Conservation (phyloP, 1,140 invertebrate species). For the Heterodera carotae region DNA sequence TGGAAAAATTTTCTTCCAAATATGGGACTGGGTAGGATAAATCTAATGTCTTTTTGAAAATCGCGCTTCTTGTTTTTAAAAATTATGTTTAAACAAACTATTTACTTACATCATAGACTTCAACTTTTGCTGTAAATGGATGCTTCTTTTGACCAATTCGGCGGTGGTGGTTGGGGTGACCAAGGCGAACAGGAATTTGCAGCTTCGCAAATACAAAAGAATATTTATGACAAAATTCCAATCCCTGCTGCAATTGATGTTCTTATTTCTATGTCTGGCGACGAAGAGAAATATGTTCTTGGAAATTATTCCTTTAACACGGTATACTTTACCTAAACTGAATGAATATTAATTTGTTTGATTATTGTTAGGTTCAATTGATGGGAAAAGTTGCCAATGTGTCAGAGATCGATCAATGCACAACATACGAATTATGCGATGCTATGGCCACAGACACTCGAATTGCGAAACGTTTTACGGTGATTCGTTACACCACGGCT, state of each 20-base stretch:
- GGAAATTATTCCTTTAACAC: constrained; percentile 19
- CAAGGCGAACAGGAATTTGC: constrained; percentile 20
- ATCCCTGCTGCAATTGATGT: constrained; percentile 12
- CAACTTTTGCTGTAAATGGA: no score
- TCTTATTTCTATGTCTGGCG: constrained; percentile 12
- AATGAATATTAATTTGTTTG: background rate
- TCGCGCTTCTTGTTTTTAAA: no score
- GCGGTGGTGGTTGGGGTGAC: constrained; percentile 22
- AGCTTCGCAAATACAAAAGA: background rate
- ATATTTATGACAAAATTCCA: constrained; percentile 22
- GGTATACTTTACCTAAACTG: background rate
- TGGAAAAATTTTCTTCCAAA: no score
- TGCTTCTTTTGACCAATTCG: constrained; percentile 25
- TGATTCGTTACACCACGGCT: constrained; percentile 17
- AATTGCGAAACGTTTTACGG: constrained; percentile 11
- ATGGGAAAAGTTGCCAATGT: constrained; percentile 24
- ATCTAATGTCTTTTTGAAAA: no score
- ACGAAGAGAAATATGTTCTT: constrained; percentile 25
- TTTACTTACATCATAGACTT: no score
- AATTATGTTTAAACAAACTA: no score
- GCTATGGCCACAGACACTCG: constrained; percentile 13
- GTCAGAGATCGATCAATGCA: constrained; percentile 12
- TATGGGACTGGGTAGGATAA: no score
- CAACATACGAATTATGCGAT: constrained; percentile 27
- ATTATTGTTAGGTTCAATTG: constrained; percentile 4